Evolutionary conservation across 64 coral and sea anemone genomes (phyloP).

Genomic region (Actinia tenebrosa): DNA sequence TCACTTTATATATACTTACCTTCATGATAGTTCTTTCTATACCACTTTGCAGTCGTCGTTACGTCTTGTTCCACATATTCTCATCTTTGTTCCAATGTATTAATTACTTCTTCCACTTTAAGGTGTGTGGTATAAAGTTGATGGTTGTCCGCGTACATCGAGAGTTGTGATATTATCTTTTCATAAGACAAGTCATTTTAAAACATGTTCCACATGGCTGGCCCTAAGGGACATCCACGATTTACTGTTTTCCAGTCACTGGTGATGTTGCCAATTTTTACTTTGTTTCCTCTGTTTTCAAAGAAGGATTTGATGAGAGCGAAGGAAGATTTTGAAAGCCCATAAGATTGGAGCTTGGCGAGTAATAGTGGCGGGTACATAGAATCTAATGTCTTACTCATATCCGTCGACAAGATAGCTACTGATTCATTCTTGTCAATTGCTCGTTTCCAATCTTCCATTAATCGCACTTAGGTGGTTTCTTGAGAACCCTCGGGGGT

Average conservation of each 20-base stretch:
- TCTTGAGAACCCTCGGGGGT: background rate
- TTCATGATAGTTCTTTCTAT: constrained; percentile 24
- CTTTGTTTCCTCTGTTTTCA: constrained; percentile 9
- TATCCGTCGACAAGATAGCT: background rate
- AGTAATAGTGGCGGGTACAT: constrained; percentile 20
- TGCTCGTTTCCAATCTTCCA: background rate
- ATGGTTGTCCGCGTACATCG: constrained; percentile 37
- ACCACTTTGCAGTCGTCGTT: constrained; percentile 21
- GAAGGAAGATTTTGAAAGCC: constrained; percentile 10
- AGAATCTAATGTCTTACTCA: constrained; percentile 6
- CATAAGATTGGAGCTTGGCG: constrained; percentile 30
- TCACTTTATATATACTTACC: constrained; percentile 45
- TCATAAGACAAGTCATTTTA: constrained; percentile 33
- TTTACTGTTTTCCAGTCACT: constrained; percentile 13
- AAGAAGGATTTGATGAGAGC: background rate
- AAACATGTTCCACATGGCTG: constrained; percentile 26
- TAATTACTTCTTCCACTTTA: constrained; percentile 25
- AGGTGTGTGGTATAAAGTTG: constrained; percentile 22
- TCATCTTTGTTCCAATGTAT: constrained; percentile 10
- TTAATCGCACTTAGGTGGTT: background rate
- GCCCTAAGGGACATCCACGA: constrained; percentile 26
- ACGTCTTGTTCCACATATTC: constrained; percentile 35
- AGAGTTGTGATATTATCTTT: constrained; percentile 16
- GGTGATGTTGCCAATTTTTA: constrained; percentile 25
- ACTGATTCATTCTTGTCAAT: constrained; percentile 7